Percentiles rank a stretch among this genome's conserved stretches.
phyloP scores from a whole-genome alignment of 2,113 vertebrate species.

The Asarcornis scutulata region DNA sequence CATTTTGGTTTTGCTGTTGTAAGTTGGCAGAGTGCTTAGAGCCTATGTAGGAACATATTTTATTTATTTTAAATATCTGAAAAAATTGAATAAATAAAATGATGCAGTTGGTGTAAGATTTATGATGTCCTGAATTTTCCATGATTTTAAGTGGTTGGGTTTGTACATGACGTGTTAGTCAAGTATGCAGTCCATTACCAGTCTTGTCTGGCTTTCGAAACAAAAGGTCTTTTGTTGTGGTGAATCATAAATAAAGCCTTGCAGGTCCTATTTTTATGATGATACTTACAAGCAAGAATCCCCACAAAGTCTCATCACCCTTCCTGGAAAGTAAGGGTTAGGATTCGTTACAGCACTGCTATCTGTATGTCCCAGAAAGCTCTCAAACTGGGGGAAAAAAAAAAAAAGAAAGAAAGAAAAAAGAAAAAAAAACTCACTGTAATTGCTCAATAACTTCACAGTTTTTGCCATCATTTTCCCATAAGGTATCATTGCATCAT shows the following conservation, averaged over 20 bases:
- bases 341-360: neutral
- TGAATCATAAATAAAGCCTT: constrained; percentile 55
- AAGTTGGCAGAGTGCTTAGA: constrained; percentile 35
- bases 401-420: neutral
- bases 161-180: constrained; percentile 58
- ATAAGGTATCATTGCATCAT: neutral
- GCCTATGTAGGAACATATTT: constrained; percentile 28
- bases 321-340: neutral
- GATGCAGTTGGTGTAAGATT: constrained; percentile 64
- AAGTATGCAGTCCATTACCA: constrained; percentile 59
- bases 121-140: constrained; percentile 63
- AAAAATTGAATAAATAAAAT: constrained; percentile 56
- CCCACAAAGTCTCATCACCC: neutral
- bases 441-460: neutral
- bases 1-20: constrained; percentile 36
- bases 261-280: constrained; percentile 55
- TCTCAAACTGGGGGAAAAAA: neutral
- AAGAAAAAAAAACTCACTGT: too few relatives aligned
- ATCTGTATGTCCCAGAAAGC: neutral
- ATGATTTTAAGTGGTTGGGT: constrained; percentile 54
- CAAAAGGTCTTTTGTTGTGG: constrained; percentile 69
- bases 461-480: neutral
- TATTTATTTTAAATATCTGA: constrained; percentile 58
- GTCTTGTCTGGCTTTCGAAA: constrained; percentile 64
- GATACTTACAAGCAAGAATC: constrained; percentile 49